Evolutionary conservation across 2,113 vertebrate genomes (phyloP), one percentile per base, ranked within the genome.

Genomic region (Rutilus rutilus): DNA sequence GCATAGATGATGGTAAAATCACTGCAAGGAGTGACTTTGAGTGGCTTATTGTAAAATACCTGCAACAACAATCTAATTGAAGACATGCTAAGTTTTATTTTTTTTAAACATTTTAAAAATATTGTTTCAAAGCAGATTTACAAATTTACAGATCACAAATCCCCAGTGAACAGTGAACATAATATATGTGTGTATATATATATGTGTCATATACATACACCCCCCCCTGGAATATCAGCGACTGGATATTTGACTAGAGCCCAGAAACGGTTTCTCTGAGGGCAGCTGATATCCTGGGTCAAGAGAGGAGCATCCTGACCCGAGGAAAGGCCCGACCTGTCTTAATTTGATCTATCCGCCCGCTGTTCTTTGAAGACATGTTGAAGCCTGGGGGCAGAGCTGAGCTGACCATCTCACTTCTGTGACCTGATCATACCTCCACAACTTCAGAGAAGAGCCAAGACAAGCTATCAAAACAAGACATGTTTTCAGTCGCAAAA

Each of bases 291-390:
- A 81, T 87, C 67, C 6, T 12, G 79, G 92, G 91, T 92, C 86
- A 93, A 69, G 90, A 73, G 23, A 90, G 91, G 77, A 85, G 82
- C 85, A 86, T 81, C 85, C 82, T 93, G 89, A 36, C 65, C 67
- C 80, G 82, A 83, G 23, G 69, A 78, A 64, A 71, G 78, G 73
- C 73, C 80, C 89, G 89, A 89, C 83, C 90, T 73, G 85, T 76
- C 92, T 91, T 94, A 94, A 94, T 94, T 83, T 39, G 74, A 83
- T 83, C 82, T 83, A 36, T 83, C 82, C 82, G 67, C 36, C 65
- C 23, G 33, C 11, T 36, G 45, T 33, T 83, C 82, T 83, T 83
- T 83, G 82, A 83, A 83, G 82, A 59, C 47, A 42, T 3, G 67
- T 11, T 36, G 65, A 39, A 25, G 82, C 82, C 82, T 12, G 64